These are phyloP conservation scores for Drosophila ochracea DNA, from an alignment of 2,888 invertebrate genomes.

Conservation along the genomic window DNA sequence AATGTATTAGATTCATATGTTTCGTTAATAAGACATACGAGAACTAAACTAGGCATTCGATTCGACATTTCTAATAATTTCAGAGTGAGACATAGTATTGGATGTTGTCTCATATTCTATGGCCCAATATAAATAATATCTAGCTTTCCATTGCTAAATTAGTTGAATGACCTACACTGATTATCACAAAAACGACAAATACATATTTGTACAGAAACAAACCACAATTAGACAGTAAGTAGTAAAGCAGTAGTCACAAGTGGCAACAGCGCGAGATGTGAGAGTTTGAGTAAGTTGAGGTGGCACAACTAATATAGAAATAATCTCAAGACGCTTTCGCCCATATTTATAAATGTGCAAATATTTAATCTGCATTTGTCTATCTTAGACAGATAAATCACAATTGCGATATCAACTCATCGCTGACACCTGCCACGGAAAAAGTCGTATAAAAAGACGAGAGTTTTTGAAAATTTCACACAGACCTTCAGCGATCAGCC, in stretches of 20 bases:
- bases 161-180: neutral
- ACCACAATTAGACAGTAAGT: slow-evolving; percentile 8
- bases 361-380: slow-evolving; percentile 32
- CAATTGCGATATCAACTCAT: slow-evolving; percentile 32
- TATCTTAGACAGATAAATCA: slow-evolving; percentile 48
- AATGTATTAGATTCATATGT: neutral
- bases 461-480: neutral
- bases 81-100: neutral
- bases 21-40: neutral
- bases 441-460: slow-evolving; percentile 52
- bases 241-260: slow-evolving; percentile 45
- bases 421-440: slow-evolving; percentile 10
- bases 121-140: neutral
- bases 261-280: slow-evolving; percentile 37
- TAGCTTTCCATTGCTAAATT: neutral
- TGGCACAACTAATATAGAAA: slow-evolving; percentile 36
- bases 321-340: slow-evolving; percentile 27
- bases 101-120: neutral
- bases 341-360: slow-evolving; percentile 30
- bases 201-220: slow-evolving; percentile 5
- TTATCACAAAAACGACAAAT: neutral
- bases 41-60: neutral
- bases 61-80: neutral
- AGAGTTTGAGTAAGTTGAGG: slow-evolving; percentile 2
- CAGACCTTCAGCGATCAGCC: slow-evolving; percentile 9